Base-by-base conservation (phyloP, 2,797 vertebrate genomes). In the Sebastiscus albofasciatus region DNA sequence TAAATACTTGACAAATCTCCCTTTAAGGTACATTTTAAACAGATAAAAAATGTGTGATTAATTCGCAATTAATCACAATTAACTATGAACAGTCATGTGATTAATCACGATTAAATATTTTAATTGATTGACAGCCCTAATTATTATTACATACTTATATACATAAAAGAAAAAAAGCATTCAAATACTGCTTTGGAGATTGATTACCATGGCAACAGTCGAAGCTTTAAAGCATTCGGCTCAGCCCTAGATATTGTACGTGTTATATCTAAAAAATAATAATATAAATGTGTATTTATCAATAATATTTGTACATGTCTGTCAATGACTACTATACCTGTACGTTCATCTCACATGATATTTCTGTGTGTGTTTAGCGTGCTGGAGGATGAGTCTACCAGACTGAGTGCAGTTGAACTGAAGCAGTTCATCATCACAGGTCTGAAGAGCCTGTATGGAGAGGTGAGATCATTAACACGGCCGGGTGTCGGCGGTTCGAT, bases 381-480 rank as follows among this genome's bases (percentile, higher is more conserved):
- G 13, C 75, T 98, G 86, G 94, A 97, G 27, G 95, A 97, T 64
- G 88, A 83, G 9, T 92, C 80, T 0, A 77, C 89, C 82, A 92
- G 78, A 62, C 78, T 97, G 14, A 96, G 71, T 69, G 96, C 87
- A 1, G 95, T 95, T 1, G 95, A 97, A 29, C 96, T 99, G 82
- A 99, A 98, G 87, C 96, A 96, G n/a, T 91, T 98, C 26, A 96
- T 99, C 82, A 79, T 97, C 87, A 90, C 94, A 1, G 97, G 97
- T 27, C 92, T 99, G 69, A 96, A 90, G 89, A 96, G 93, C 58
- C 92, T 99, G 60, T 96, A 96, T 55, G 98, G 98, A 86, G 98
- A 99, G 97, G 98, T 99, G 92, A 61, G 89, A 5, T 49, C 36
- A 67, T 6, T 2, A 27, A n/a, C 31, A 8, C 1, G 0, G 18